phyloP scores from a whole-genome alignment of 2,113 vertebrate genomes.

The Camelus bactrianus region DNA sequence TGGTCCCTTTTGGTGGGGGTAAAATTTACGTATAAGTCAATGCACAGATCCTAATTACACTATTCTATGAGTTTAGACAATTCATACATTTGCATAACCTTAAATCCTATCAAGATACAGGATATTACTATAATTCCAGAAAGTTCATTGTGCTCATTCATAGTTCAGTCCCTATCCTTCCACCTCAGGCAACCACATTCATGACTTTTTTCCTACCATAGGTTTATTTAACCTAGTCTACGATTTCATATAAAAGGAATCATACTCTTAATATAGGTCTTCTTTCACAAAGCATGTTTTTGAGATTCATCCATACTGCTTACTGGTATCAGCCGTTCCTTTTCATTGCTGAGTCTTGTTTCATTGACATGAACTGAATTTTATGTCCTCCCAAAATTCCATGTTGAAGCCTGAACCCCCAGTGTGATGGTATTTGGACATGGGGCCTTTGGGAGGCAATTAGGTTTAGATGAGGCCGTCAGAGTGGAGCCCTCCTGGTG shows the following conservation, averaged over 20 bases:
- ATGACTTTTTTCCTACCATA: neutral
- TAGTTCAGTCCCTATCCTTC: neutral
- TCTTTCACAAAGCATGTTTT: neutral
- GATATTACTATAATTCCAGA: neutral
- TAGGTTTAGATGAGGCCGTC: neutral
- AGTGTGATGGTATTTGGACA: neutral
- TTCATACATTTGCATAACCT: neutral
- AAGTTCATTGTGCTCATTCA: neutral
- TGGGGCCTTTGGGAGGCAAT: neutral
- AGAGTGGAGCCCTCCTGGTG: neutral
- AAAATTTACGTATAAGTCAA: slow-evolving; percentile 18
- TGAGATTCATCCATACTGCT: neutral
- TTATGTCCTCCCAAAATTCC: neutral
- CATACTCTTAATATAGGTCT: neutral
- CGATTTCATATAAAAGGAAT: neutral
- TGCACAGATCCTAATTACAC: neutral
- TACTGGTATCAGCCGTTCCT: neutral
- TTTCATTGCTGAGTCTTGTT: neutral
- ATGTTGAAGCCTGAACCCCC: neutral
- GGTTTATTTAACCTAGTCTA: neutral
- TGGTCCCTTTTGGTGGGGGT: neutral
- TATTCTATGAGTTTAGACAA: neutral
- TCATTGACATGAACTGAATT: neutral
- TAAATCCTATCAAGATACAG: neutral
- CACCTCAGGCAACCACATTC: neutral